These are phyloP conservation scores for Andrena minutula DNA, from an alignment of 2,888 invertebrate genomes.

Conservation along the genomic window DNA sequence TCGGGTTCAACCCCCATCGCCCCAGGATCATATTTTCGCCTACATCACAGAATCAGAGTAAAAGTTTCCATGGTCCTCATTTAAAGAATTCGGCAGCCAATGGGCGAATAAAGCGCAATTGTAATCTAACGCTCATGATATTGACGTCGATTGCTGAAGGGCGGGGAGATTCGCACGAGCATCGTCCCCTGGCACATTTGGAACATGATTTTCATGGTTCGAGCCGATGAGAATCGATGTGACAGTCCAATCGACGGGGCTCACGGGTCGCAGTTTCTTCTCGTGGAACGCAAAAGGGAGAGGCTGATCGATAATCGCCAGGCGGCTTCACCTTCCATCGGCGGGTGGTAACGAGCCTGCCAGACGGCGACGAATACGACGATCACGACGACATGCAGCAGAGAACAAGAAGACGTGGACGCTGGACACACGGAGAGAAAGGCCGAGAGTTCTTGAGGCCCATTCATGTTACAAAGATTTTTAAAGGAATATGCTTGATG, in stretches of 20 bases:
- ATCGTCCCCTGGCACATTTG: constrained; percentile 44
- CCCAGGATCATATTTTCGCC: too few relatives aligned
- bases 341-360: constrained; percentile 64
- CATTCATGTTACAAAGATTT: too few relatives aligned
- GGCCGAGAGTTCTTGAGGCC: too few relatives aligned
- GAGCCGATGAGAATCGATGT: constrained; percentile 72
- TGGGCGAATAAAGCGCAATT: constrained; percentile 21
- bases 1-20: too few relatives aligned
- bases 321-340: constrained; percentile 66
- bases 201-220: constrained; percentile 28
- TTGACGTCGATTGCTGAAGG: constrained; percentile 15
- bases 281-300: constrained; percentile 57
- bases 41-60: too few relatives aligned
- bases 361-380: constrained; percentile 51
- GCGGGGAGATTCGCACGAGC: constrained; percentile 61
- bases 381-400: constrained; percentile 10
- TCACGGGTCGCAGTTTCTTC: constrained; percentile 67
- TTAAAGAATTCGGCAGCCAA: too few relatives aligned
- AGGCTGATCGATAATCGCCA: constrained; percentile 54
- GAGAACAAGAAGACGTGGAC: constrained; percentile 6
- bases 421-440: too few relatives aligned
- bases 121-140: constrained; percentile 16
- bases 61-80: too few relatives aligned
- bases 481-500: too few relatives aligned
- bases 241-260: constrained; percentile 69